Base-by-base conservation (phyloP, 2,888 invertebrate species). In the Bombylius discolor region DNA sequence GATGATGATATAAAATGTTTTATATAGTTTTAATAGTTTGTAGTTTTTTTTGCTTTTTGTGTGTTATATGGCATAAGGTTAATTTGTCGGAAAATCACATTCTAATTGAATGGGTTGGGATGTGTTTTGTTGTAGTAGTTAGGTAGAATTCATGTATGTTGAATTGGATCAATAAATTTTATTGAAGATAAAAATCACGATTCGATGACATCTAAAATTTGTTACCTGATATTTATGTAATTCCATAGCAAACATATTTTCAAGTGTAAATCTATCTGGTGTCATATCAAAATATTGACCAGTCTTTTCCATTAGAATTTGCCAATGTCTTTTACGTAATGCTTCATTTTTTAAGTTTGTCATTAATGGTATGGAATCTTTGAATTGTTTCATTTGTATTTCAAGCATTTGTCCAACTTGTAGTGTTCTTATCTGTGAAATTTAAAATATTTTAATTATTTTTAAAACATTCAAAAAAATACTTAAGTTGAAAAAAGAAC, bases 241-340 rank as follows among this genome's bases (percentile, higher is more conserved):
- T 66, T 95, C 87, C 94, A 95, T 94, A 3, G 86, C 81, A 68
- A 95, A 95, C 84, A 95, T 88, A 68, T 93, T 91, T 58, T 90
- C 89, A 58, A 95, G 75, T 0, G 93, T 94, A 64, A 95, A 94
- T n/a, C 86, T 81, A 31, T 89, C 87, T 5, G 90, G 84, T 4
- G 87, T 80, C 86, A 94, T 92, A 66, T 94, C 92, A 69, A 94
- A 94, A 59, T 80, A 76, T 64, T 84, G 78, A 13, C 80, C 83
- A 13, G 94, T 95, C 72, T 89, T 89, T 4, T 75, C 75, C 94
- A 95, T 94, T 50, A 95, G 76, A 64, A 87, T 83, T 63, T 83
- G 81, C 95, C 95, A 96, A 73, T 96, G 95, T 12, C 94, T 79
- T 63, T 90, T 89, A 11, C 92, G 77, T 71, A 96, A 80, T 0